Evolutionary conservation across 2,797 vertebrate species (phyloP), one percentile per base, ranked within the genome.

Genomic region (Pteronotus mesoamericanus): DNA sequence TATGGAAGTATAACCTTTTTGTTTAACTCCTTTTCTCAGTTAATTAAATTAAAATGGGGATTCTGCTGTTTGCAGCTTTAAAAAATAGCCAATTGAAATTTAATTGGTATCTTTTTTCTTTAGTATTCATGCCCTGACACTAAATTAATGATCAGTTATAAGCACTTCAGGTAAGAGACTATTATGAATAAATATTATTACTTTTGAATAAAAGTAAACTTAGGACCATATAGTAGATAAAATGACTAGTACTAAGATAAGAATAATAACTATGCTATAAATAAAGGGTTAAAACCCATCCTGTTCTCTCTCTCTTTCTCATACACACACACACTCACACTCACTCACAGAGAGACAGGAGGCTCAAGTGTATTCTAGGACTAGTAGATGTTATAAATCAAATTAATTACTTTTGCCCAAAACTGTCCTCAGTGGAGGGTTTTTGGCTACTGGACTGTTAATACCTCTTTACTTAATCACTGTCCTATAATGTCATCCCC

Each of bases 61-160:
- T 97, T 98, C 97, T 98, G 92, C 95, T 98, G 94, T 98, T 98
- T 98, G 95, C 97, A 97, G 97, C 95, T 97, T 98, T 98, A 98
- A 98, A 98, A 98, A 98, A 98, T 98, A 98, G 96, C 94, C 98
- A 98, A 98, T 98, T 98, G 98, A 98, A 98, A 98, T 98, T 98
- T 98, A 98, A 98, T 98, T 98, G 98, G 97, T 98, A 97, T 98
- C 97, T 98, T 98, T 98, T 98, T 98, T 96, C 97, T 98, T 98
- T 98, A 96, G 97, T 97, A 98, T 98, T 98, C 98, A 98, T 97
- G 98, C 97, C 98, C 98, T 97, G 98, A 98, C 98, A 97, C 98
- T 98, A 98, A 98, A 98, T 98, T 98, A 97, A 98, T 98, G 97
- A 96, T 98, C 97, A 21, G 42, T 97, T 98, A 97, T 98, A 98